Base-by-base conservation (phyloP, 2,797 vertebrate species). In the Eospalax fontanierii region DNA sequence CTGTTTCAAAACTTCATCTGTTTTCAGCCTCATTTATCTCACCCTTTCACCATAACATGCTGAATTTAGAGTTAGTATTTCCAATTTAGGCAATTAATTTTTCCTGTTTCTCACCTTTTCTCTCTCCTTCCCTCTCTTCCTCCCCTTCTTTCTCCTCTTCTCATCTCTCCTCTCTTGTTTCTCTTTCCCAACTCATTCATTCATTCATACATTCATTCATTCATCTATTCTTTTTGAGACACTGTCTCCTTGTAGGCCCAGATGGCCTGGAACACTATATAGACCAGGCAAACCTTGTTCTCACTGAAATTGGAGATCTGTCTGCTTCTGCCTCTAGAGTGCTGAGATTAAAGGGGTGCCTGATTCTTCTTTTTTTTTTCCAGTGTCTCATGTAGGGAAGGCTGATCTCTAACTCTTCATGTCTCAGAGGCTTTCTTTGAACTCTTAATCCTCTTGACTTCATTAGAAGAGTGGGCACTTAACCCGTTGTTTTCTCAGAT, bases 11-110 rank as follows among this genome's bases (percentile, higher is more conserved):
- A 94, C 35, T n/a, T 93, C 21, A 80, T 91, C n/a, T 86, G 40
- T 80, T 96, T 15, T 76, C 76, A 74, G 24, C 15, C 54, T 40
- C 65, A 86, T 5, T 35, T 66, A 87, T 73, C n/a, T 92, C 43
- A 76, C 14, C 26, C 59, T 24, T 96, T 96, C 7, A 68, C 38
- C 54, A 43, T 16, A 74, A 74, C 84, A 79, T 73, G 24, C 43
- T 94, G 26, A 78, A 92, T 93, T 94, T 91, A 76, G 38, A 93
- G 92, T 92, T 86, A 75, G 15, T 84, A 50, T 89, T 38, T 91
- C 19, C 8, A 24, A 93, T 40, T 82, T 70, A 87, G 50, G 83
- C 18, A 92, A 65, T 66, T 91, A 46, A 83, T 90, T 87, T 86
- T 68, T 38, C 79, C 40, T 54, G 5, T 89, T 81, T 40, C 38